Evolutionary conservation across 2,888 invertebrate species (phyloP).

Genomic region (Acrobasis repandana): DNA sequence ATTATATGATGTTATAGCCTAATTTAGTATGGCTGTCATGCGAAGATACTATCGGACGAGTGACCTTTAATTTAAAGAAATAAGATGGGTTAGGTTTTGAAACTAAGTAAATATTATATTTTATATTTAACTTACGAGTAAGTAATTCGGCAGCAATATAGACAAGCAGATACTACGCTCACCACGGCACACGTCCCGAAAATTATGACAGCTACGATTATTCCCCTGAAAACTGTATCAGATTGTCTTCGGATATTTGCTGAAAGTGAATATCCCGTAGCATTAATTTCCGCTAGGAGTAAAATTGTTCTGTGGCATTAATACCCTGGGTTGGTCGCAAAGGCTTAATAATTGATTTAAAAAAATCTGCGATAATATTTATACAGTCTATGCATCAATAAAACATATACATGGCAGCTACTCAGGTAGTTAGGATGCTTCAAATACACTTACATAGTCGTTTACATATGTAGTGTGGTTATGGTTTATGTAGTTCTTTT

Average conservation of each 20-base stretch:
- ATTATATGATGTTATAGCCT: no score
- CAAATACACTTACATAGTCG: not conserved
- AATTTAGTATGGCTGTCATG: no score
- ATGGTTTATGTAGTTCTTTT: no score
- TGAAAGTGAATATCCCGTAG: conserved; percentile 46
- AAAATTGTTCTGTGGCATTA: no score
- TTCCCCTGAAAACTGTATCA: conserved; percentile 53
- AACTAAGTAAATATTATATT: not conserved
- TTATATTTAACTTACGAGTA: conserved; percentile 49
- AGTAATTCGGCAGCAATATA: conserved; percentile 65
- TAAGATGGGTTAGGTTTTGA: not conserved
- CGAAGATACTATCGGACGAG: no score
- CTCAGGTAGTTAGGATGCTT: no score
- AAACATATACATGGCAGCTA: not conserved
- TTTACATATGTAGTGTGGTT: not conserved
- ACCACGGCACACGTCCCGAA: conserved; percentile 53
- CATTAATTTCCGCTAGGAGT: no score
- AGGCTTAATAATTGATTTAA: no score
- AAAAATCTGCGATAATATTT: no score
- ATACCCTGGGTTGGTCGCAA: no score
- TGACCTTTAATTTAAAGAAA: not conserved
- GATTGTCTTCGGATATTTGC: conserved; percentile 54
- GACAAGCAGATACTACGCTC: conserved; percentile 53
- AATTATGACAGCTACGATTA: conserved; percentile 53
- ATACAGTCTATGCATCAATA: no score